Base-by-base conservation (phyloP, 2,888 invertebrate species). In the Halocaridina rubra region DNA sequence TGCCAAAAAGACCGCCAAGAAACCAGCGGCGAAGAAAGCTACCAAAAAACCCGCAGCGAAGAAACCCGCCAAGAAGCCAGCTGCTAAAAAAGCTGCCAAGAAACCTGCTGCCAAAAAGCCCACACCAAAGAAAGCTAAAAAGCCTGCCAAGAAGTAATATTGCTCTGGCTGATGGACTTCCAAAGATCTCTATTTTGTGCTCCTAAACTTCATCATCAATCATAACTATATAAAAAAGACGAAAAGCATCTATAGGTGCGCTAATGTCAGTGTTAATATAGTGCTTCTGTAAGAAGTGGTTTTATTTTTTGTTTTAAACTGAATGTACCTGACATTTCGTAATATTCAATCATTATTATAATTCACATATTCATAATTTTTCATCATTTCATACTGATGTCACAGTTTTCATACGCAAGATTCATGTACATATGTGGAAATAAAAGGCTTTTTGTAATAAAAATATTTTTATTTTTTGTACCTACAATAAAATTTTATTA, bases 251-350 rank as follows among this genome's bases (percentile, higher is more conserved):
- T 77, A 22, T 78, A 77, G 82, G 82, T 82, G 82, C 82, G 82
- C 71, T 27, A 29, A 16, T 32, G 19, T 22, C 59, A n/a, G n/a
- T n/a, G n/a, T 19, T 16, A 53, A 53, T 27, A 13, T 22, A 13
- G n/a, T 82, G 24, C 82, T 82, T 82, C 82, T 82, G 82, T 77
- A 82, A 82, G 82, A 82, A 82, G 82, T 82, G 33, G 19, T n/a
- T 5, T 53, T 53, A n/a, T 53, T 22, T 72, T 72, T 59, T 59
- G 30, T 46, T 81, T 13, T 81, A 72, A 67, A 67, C 77, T 78
- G 30, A 69, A 16, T 82, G 71, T 82, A 77, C 72, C 77, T 81
- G 81, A 81, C n/a, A n/a, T n/a, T n/a, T n/a, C n/a, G n/a, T n/a
- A n/a, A n/a, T n/a, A n/a, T n/a, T n/a, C n/a, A n/a, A n/a, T n/a